Conservation (phyloP, 2,888 invertebrate genomes). For the Opisthograptis luteolata region DNA sequence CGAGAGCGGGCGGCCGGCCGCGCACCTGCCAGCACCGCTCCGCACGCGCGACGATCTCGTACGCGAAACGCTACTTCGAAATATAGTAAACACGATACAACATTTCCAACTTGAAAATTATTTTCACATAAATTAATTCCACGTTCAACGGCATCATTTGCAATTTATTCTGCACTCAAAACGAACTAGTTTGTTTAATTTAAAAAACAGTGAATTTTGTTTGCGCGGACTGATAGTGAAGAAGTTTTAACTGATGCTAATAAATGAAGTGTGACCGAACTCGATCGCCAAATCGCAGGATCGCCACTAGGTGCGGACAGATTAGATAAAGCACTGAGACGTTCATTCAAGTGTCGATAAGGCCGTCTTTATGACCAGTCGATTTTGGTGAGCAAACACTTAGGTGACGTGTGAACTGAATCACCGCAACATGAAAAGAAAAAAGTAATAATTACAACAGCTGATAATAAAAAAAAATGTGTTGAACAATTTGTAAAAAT, state of each 20-base stretch:
- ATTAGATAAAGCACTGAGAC: constrained; percentile 78
- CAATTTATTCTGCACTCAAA: constrained; percentile 37
- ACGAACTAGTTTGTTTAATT: constrained; percentile 40
- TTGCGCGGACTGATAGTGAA: constrained; percentile 66
- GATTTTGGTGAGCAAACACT: constrained; percentile 66
- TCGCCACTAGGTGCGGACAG: constrained; percentile 74
- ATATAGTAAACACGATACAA: constrained; percentile 68
- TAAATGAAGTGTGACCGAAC: constrained; percentile 61
- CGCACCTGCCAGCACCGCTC: constrained; percentile 76
- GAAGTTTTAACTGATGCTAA: constrained; percentile 61
- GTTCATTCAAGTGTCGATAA: constrained; percentile 78
- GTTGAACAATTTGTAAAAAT: constrained; percentile 68
- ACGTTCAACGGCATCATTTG: constrained; percentile 14
- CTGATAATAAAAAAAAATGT: constrained; percentile 43
- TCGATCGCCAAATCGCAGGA: constrained; percentile 65
- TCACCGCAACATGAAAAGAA: constrained; percentile 74
- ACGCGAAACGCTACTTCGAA: constrained; percentile 63
- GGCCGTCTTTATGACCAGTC: constrained; percentile 67
- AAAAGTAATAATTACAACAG: constrained; percentile 65
- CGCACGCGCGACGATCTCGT: constrained; percentile 72
- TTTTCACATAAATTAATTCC: constrained; percentile 43
- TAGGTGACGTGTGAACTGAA: constrained; percentile 56
- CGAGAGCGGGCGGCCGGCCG: constrained; percentile 83
- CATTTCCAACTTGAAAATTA: constrained; percentile 45
- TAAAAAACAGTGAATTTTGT: constrained; percentile 56